Conservation (phyloP, 2,797 vertebrate species). For the Coluber constrictor region DNA sequence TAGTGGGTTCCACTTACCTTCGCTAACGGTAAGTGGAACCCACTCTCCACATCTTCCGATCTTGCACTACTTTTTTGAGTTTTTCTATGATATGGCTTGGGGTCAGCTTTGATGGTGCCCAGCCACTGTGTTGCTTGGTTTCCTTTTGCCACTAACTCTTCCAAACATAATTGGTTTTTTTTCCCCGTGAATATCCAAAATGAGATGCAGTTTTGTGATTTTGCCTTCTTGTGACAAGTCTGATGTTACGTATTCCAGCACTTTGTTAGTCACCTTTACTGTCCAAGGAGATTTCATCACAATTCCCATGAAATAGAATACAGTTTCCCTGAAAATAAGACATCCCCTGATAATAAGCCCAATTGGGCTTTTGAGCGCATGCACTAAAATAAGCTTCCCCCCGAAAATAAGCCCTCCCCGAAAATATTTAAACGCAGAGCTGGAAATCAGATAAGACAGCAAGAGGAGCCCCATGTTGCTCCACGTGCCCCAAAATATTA, state of each 20-base stretch:
- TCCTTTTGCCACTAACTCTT: background rate
- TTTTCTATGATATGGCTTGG: background rate
- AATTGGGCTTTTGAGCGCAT: too few species aligned
- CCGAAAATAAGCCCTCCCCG: too few species aligned
- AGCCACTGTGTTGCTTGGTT: background rate
- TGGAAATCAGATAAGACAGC: too few species aligned
- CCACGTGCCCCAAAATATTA: too few species aligned
- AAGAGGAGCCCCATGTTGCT: too few species aligned
- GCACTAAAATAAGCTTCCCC: too few species aligned
- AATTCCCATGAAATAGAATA: background rate
- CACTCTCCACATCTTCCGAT: background rate
- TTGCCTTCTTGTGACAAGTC: background rate
- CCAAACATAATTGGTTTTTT: background rate
- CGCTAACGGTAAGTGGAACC: too few species aligned
- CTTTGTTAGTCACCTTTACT: background rate
- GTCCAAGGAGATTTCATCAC: background rate
- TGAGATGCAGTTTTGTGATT: background rate
- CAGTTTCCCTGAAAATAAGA: too few species aligned
- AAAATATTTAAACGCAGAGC: too few species aligned
- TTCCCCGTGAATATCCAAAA: background rate
- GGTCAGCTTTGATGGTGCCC: background rate
- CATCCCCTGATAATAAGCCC: too few species aligned
- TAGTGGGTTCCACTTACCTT: too few species aligned
- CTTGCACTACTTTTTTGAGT: background rate
- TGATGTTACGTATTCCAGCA: background rate